Base-by-base conservation (phyloP, 2,797 vertebrate genomes). In the Arrhamphus sclerolepis region DNA sequence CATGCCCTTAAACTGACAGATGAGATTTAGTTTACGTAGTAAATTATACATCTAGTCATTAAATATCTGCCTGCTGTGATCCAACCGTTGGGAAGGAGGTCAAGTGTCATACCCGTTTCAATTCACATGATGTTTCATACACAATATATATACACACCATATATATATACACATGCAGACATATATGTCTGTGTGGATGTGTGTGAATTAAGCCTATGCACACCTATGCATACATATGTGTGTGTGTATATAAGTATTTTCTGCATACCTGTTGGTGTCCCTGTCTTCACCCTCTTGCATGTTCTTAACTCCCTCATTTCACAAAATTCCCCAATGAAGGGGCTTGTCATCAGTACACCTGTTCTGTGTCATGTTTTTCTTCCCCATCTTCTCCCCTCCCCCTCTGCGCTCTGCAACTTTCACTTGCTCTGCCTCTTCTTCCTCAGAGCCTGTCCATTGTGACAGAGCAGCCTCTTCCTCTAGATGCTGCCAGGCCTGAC, bases 321-420 rank as follows among this genome's bases (percentile, higher is more conserved):
- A 79, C 85, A 77, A 78, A 75, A 72, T 69, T 83, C 74, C 64
- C 75, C 72, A 69, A 62, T 76, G 69, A 82, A 87, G 75, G 66
- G 53, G 66, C 69, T 75, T 82, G 80, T 88, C 89, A 85, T 83
- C 78, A 68, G 40, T 70, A 81, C 80, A 73, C 78, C 80, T 75
- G 77, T 80, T 72, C 46, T 1, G 19, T 75, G 71, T 78, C 72
- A 60, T 84, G 80, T 81, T 85, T 77, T 80, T 44, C n/a, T 67
- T 40, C 16, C 54, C 55, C 42, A 52, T 42, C 58, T 44, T 20
- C 17, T 21, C 6, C 26, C 29, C 39, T 62, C 31, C 39, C 21
- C 26, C 56, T 29, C 28, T 40, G 44, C n/a, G 65, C 55, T 47
- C 76, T 78, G 75, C 70, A 82, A 81, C 75, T 78, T 86, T 85